A percentile compares a stretch with the other conserved stretches of the same genome.
These are phyloP conservation scores for Orthosia incerta DNA, from an alignment of 2,888 invertebrate species.

Conservation along the genomic window DNA sequence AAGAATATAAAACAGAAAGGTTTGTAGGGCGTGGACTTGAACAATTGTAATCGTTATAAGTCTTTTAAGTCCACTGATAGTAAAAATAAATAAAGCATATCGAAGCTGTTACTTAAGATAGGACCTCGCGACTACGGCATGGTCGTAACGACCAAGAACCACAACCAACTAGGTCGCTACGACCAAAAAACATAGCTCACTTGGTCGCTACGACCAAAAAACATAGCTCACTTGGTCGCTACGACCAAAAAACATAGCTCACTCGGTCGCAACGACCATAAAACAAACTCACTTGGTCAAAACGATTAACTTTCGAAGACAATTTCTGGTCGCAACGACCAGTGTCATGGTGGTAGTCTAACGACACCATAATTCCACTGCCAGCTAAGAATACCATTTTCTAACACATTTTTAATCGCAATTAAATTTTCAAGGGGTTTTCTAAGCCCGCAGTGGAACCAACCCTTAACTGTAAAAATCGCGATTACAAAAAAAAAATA, in stretches of 20 bases:
- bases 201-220: not conserved
- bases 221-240: not conserved
- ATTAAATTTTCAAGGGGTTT: slow-evolving; percentile 32
- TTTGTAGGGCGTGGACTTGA: slow-evolving; percentile 37
- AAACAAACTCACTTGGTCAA: not conserved
- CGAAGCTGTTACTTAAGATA: slow-evolving; percentile 42
- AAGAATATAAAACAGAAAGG: slow-evolving; percentile 25
- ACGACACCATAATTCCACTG: slow-evolving; percentile 44
- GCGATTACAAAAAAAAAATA: slow-evolving; percentile 76
- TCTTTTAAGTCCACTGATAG: slow-evolving; percentile 54
- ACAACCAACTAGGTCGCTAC: not conserved
- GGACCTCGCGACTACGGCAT: slow-evolving; percentile 20
- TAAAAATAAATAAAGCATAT: slow-evolving; percentile 53
- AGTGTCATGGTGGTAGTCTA: slow-evolving; percentile 38
- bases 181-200: slow-evolving; percentile 1
- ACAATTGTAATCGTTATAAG: slow-evolving; percentile 35
- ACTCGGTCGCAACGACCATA: not conserved
- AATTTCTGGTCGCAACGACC: slow-evolving; percentile 28
- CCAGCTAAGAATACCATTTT: slow-evolving; percentile 30
- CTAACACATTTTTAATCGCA: slow-evolving; percentile 27
- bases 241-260: not conserved
- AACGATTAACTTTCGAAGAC: not conserved
- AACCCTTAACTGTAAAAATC: slow-evolving; percentile 55
- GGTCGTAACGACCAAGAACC: slow-evolving; percentile 30
- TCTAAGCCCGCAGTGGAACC: slow-evolving; percentile 39